Evolutionary conservation across 2,888 invertebrate genomes (phyloP), one percentile per base, ranked within the genome.

Genomic region (Galerucella nymphaeae): DNA sequence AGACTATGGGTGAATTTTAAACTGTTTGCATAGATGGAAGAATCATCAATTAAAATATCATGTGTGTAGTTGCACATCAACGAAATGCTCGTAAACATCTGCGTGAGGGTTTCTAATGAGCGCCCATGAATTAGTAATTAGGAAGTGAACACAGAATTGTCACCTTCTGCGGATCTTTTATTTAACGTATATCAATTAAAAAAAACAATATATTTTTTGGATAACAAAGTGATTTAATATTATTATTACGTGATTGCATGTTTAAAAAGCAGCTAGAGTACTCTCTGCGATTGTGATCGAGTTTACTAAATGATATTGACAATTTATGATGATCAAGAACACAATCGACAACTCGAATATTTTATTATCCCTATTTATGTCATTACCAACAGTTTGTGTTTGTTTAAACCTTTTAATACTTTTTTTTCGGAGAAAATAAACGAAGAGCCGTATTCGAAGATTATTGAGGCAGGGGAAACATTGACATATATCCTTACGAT

Each of bases 31-130:
- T 61, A 67, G 30, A 67, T 59, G 67, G 67, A 48, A 59, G 58
- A 45, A 67, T 59, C 67, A 61, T 67, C 45, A 67, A 67, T 61
- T 67, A 61, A 59, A 38, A 66, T 38, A 58, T 58, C 58, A 55
- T 48, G 59, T 67, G 59, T 67, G 58, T 30, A 57, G 66, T 58
- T 58, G 50, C 30, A 30, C 48, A 59, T 67, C 20, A 67, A 59
- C 30, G 45, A 48, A 67, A 59, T 67, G 23, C 45, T 45, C 14
- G 45, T 45, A 45, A 58, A 57, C 66, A 66, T 57, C 66, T 66
- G 66, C 58, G 14, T 41, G 55, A 58, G 45, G 41, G 53, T 2
- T 23, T 57, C 45, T 58, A 66, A 58, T 66, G 55, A 55, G 55
- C 55, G 55, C 18, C 57, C 57, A 66, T 4, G 66, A 57, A 58